phyloP scores from a whole-genome alignment of 2,888 invertebrate genomes.

The Cacoxenus indagator region DNA sequence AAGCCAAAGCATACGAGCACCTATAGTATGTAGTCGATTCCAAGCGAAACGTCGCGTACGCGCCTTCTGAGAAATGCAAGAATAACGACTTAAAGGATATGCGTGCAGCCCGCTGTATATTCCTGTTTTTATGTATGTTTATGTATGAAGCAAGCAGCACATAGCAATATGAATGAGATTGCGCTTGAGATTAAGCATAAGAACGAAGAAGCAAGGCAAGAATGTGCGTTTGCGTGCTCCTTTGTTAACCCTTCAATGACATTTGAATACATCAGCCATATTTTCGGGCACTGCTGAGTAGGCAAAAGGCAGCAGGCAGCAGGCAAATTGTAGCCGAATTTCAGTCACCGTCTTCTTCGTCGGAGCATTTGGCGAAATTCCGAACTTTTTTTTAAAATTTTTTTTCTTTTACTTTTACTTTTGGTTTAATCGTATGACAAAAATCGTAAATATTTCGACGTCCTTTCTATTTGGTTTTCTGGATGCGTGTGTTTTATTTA shows the following conservation, averaged over 20 bases:
- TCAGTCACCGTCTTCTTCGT: not conserved
- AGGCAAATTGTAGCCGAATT: slow-evolving; percentile 37
- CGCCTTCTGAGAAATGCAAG: not conserved
- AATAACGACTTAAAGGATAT: not conserved
- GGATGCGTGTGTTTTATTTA: not conserved
- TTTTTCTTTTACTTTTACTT: too few relatives aligned
- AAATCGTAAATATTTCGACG: slow-evolving; percentile 41
- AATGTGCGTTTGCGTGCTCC: slow-evolving; percentile 21
- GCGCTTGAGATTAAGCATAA: too few relatives aligned
- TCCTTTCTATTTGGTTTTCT: not conserved
- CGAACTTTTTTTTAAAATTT: too few relatives aligned
- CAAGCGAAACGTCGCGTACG: not conserved
- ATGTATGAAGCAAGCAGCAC: not conserved
- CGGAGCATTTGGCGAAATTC: not conserved
- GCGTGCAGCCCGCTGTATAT: not conserved
- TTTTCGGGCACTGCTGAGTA: slow-evolving; percentile 31
- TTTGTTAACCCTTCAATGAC: slow-evolving; percentile 54
- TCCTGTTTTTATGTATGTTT: too few relatives aligned
- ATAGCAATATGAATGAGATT: not conserved
- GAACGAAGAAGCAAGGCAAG: not conserved
- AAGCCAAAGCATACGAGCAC: slow-evolving; percentile 25
- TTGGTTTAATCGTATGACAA: slow-evolving; percentile 56
- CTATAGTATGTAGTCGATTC: not conserved
- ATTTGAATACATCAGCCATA: slow-evolving; percentile 53
- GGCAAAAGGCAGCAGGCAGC: slow-evolving; percentile 32